Percentiles rank a stretch among this genome's conserved stretches.
Evolutionary conservation across 2,113 vertebrate genomes (phyloP).

Genomic region (Microcebus murinus): DNA sequence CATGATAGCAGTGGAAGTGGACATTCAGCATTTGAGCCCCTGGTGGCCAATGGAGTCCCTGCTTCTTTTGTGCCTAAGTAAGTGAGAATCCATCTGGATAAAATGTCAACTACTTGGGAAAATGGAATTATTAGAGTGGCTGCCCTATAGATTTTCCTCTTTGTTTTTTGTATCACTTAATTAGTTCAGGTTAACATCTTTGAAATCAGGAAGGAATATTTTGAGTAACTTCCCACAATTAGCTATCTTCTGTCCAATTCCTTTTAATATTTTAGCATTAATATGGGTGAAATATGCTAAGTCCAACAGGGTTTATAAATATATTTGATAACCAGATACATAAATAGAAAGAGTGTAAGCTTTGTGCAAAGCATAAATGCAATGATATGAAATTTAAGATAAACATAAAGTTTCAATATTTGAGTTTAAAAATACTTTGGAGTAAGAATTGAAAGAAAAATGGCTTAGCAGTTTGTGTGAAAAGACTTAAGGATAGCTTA

Average conservation of each 20-base stretch:
- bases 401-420: not conserved
- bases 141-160: not conserved
- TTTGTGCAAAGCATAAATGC: not conserved
- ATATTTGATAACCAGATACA: not conserved
- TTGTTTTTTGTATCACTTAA: not conserved
- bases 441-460: not conserved
- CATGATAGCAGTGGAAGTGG: slow-evolving; percentile 92
- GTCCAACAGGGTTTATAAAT: not conserved
- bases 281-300: not conserved
- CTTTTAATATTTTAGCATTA: slow-evolving; percentile 4
- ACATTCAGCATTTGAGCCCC: slow-evolving; percentile 91
- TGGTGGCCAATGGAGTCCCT: slow-evolving; percentile 91
- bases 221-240: not conserved
- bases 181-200: not conserved
- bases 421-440: slow-evolving; percentile 15
- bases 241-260: not conserved
- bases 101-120: not conserved
- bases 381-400: not conserved
- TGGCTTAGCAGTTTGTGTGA: not conserved
- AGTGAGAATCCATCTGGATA: slow-evolving; percentile 61
- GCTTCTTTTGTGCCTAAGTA: slow-evolving; percentile 94
- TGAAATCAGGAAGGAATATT: not conserved
- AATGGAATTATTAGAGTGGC: not conserved
- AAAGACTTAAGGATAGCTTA: not conserved
- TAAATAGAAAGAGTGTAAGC: not conserved